Evolutionary conservation across 2,888 invertebrate species (phyloP).

Genomic region (Peribatodes rhomboidaria): DNA sequence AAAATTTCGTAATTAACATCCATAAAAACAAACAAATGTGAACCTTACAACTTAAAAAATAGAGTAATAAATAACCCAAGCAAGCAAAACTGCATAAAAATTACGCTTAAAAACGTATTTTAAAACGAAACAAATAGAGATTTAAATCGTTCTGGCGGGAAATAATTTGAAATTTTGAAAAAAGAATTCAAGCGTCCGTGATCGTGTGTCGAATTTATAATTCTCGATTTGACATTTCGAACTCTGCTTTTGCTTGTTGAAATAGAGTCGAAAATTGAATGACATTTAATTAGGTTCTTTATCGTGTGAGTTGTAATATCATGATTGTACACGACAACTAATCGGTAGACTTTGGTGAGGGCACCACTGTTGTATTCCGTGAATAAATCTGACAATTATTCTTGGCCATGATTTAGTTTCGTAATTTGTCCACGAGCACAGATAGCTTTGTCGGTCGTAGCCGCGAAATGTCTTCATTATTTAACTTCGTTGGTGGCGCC

Average conservation of each 20-base stretch:
- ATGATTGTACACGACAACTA: slow-evolving; percentile 54
- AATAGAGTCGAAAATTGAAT: slow-evolving; percentile 27
- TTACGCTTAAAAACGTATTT: slow-evolving; percentile 18
- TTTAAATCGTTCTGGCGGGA: slow-evolving; percentile 15
- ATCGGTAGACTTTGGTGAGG: not conserved
- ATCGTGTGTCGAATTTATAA: slow-evolving; percentile 42
- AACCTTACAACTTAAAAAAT: slow-evolving; percentile 7
- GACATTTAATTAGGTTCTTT: slow-evolving; percentile 53
- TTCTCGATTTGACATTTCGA: slow-evolving; percentile 12
- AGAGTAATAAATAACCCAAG: slow-evolving; percentile 13
- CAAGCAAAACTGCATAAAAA: not conserved
- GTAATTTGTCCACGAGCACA: not conserved
- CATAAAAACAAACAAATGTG: slow-evolving; percentile 37
- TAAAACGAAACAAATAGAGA: slow-evolving; percentile 19
- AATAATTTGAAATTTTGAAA: slow-evolving; percentile 34
- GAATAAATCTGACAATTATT: not conserved
- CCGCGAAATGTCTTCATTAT: slow-evolving; percentile 77
- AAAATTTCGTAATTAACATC: slow-evolving; percentile 49
- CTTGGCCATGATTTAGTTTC: not conserved
- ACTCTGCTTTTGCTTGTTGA: slow-evolving; percentile 8
- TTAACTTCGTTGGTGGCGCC: slow-evolving; percentile 72
- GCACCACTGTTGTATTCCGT: slow-evolving; percentile 1
- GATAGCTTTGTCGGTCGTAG: slow-evolving; percentile 36
- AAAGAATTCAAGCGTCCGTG: slow-evolving; percentile 35
- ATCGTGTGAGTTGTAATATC: slow-evolving; percentile 60